Base-by-base conservation (phyloP, 2,888 invertebrate species). In the Cataglyphis rosenhaueri region DNA sequence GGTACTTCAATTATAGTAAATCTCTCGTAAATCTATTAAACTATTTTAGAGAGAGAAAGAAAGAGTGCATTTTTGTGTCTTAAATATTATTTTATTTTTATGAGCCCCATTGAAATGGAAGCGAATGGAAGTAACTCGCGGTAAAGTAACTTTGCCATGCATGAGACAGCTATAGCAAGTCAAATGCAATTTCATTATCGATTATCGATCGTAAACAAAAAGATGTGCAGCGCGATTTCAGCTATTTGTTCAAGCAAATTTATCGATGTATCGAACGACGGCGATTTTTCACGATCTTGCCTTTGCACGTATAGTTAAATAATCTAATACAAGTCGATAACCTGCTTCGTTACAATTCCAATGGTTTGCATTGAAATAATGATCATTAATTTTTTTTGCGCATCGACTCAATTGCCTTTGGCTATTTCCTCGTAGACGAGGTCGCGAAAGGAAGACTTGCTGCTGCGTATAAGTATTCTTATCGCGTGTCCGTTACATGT, bases 401-500 rank as follows among this genome's bases (percentile, higher is more conserved):
- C 3, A 8, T 6, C 9, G 1, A 12, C n/a, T 70, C 59, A 70
- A 76, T 41, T 21, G 68, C 21, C 18, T 44, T 70, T 25, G 44
- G 12, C 35, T 44, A 35, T 71, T 71, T 71, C 35, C 71, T 12
- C 41, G 12, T 8, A 32, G 35, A 15, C 25, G 71, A 25, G 32
- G 59, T 41, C 21, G 59, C 71, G 38, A 59, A n/a, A 61, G 44
- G 29, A 70, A 70, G 32, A 25, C 18, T 29, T 12, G 41, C 41
- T 25, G 32, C 70, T 44, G 25, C 59, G 44, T 32, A 61, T 57
- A 73, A 76, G 68, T 87, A 73, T 85, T 79, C 78, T 82, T 85
- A 84, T 87, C 83, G 59, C 79, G 62, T 82, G 74, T 81, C 76
- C 62, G 59, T 71, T 71, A 82, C 66, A 71, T 25, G 41, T 21